phyloP scores from a whole-genome alignment of 1,140 invertebrate species.

The Muscidifurax raptorellus region DNA sequence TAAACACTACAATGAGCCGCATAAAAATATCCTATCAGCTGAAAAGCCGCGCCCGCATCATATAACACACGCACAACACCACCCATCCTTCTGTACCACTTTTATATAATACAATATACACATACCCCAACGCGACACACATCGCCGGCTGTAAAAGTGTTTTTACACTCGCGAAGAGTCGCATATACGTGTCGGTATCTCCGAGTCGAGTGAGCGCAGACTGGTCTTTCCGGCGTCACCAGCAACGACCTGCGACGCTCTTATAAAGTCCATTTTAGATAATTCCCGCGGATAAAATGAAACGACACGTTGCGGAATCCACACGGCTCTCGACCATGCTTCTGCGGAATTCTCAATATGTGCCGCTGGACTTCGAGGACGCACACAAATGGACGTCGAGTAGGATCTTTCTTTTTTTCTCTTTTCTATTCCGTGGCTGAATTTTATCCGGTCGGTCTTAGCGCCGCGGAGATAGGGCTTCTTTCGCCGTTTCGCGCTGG shows the following conservation, averaged over 20 bases:
- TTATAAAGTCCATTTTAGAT: slow-evolving; percentile 51
- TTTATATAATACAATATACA: too few relatives aligned
- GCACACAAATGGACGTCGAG: neutral
- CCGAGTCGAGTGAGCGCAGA: too few relatives aligned
- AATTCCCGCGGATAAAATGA: slow-evolving; percentile 49
- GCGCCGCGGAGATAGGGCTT: neutral
- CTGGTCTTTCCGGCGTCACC: neutral
- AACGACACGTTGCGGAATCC: slow-evolving; percentile 17
- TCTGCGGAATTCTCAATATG: slow-evolving; percentile 42
- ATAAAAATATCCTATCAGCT: too few relatives aligned
- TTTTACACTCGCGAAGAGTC: too few relatives aligned
- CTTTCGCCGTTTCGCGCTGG: neutral
- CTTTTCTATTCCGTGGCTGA: neutral
- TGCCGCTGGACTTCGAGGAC: neutral
- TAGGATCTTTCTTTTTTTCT: neutral
- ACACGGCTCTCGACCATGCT: neutral
- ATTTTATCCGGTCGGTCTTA: neutral
- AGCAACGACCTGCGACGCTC: neutral
- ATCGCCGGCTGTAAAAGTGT: too few relatives aligned
- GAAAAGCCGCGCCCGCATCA: too few relatives aligned
- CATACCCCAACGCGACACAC: too few relatives aligned
- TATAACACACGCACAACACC: neutral
- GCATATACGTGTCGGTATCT: neutral
- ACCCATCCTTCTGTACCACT: neutral
- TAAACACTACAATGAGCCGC: too few relatives aligned